Evolutionary conservation across 2,888 invertebrate species (phyloP).

Genomic region (Drosophila phalerata): DNA sequence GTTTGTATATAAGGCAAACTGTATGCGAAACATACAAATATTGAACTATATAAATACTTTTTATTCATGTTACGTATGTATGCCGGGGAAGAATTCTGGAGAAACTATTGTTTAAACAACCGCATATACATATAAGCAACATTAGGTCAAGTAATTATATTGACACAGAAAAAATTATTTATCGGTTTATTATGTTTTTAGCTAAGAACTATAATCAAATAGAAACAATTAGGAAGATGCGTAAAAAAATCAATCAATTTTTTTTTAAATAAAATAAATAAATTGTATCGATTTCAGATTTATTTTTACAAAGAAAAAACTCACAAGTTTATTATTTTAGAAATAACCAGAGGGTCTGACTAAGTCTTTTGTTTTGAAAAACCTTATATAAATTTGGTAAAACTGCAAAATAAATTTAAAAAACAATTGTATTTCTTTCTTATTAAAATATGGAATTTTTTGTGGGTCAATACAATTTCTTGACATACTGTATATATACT

Average conservation of each 20-base stretch:
- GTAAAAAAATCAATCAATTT: too few relatives aligned
- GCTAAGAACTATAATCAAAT: too few relatives aligned
- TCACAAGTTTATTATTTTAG: neutral
- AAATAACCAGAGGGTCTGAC: too few relatives aligned
- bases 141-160: neutral
- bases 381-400: too few relatives aligned
- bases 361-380: too few relatives aligned
- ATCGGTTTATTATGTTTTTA: too few relatives aligned
- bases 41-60: conserved; percentile 77
- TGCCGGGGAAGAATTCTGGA: conserved; percentile 69
- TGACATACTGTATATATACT: neutral
- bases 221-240: too few relatives aligned
- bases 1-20: conserved; percentile 80
- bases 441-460: neutral
- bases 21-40: conserved; percentile 74
- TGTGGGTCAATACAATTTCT: neutral
- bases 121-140: conserved; percentile 1
- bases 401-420: too few relatives aligned
- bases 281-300: too few relatives aligned
- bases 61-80: conserved; percentile 38
- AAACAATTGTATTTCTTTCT: neutral
- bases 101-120: conserved; percentile 46
- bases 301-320: neutral
- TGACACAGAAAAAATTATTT: neutral
- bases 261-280: neutral